A percentile compares a stretch with the other conserved stretches of the same genome.
Conservation (phyloP, 2,797 vertebrate species). For the Pseudochaenichthys georgianus region DNA sequence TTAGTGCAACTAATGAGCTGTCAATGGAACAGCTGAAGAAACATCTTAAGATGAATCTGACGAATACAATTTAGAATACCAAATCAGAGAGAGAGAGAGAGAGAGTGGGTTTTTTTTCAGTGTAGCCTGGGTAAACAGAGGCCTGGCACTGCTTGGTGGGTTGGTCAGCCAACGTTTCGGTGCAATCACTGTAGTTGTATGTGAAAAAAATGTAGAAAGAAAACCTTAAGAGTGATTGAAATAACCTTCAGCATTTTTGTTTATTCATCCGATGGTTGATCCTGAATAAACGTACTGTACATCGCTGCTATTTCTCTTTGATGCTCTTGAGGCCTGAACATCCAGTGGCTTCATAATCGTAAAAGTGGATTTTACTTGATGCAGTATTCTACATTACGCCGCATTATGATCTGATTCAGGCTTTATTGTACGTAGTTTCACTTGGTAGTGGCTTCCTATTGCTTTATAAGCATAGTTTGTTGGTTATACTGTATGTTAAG, state of each 20-base stretch:
- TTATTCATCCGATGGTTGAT: not conserved
- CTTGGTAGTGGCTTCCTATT: conserved; percentile 5
- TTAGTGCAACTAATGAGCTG: conserved; percentile 6
- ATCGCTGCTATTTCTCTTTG: not conserved
- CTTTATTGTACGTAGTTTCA: not conserved
- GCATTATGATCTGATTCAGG: not conserved
- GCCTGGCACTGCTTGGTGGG: too few relatives aligned
- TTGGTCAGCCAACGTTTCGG: not conserved
- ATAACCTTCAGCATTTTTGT: not conserved
- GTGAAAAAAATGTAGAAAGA: not conserved
- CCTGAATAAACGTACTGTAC: not conserved
- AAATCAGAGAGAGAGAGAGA: not conserved
- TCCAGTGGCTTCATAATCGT: not conserved
- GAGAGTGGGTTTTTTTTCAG: not conserved
- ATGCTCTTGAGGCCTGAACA: conserved; percentile 2
- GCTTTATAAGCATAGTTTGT: conserved; percentile 13
- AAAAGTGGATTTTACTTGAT: conserved; percentile 14
- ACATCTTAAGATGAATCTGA: not conserved
- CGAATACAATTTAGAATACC: not conserved
- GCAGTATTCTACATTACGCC: conserved; percentile 5
- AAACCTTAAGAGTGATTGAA: not conserved
- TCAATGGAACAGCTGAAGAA: not conserved
- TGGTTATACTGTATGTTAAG: not conserved
- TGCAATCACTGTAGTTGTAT: not conserved
- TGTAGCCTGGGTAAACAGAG: not conserved